phyloP scores from a whole-genome alignment of 1,140 invertebrate genomes.

The Xylocopa sonorina region DNA sequence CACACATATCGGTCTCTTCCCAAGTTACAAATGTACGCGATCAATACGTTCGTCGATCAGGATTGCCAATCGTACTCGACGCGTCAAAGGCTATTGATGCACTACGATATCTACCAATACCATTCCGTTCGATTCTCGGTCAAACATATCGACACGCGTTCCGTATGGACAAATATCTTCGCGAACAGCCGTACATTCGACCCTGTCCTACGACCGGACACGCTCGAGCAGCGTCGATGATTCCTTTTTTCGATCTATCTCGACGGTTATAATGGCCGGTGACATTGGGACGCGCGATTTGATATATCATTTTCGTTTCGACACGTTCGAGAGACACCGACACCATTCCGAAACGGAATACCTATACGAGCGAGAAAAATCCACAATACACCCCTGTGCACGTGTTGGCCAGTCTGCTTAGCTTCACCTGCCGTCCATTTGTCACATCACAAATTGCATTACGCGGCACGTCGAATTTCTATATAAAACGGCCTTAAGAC shows the following conservation, averaged over 20 bases:
- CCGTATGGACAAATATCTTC: background rate
- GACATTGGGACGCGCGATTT: background rate
- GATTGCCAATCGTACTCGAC: constrained; percentile 6
- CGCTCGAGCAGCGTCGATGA: background rate
- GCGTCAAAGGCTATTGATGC: constrained; percentile 17
- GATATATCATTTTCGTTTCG: constrained; percentile 20
- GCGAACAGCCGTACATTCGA: background rate
- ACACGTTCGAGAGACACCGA: background rate
- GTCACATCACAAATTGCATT: constrained; percentile 66
- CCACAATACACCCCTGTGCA: constrained; percentile 30
- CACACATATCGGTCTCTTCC: background rate
- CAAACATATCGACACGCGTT: constrained; percentile 20
- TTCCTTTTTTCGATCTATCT: background rate
- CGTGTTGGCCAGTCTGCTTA: background rate
- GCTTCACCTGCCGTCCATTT: constrained; percentile 64
- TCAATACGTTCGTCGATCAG: background rate
- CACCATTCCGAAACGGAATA: background rate
- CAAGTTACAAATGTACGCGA: background rate
- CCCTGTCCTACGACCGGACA: background rate
- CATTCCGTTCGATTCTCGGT: background rate
- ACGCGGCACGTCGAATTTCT: constrained; percentile 62
- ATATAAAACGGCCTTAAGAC: constrained; percentile 64
- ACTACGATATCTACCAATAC: background rate
- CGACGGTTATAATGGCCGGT: background rate
- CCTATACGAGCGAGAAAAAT: background rate